A percentile compares a stretch with the other conserved stretches of the same genome.
These are phyloP conservation scores for Helogale parvula DNA, from an alignment of 2,113 vertebrate genomes.

Conservation along the genomic window DNA sequence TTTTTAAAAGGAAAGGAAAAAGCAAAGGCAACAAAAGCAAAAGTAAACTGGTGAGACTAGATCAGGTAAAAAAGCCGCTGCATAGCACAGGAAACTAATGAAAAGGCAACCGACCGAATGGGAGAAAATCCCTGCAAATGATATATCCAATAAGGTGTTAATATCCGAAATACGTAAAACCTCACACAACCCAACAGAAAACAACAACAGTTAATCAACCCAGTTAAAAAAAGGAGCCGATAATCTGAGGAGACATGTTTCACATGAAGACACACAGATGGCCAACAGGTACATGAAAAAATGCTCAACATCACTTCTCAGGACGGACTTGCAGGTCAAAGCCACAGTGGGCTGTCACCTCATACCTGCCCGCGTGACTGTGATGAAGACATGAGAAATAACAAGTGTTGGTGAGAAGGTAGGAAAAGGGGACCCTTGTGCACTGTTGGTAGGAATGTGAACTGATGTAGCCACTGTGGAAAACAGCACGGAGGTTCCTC, in stretches of 20 bases:
- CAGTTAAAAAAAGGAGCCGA: background rate
- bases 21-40: background rate
- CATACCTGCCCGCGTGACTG: background rate
- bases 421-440: background rate
- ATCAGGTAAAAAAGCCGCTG: background rate
- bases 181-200: background rate
- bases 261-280: background rate
- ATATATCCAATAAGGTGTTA: background rate
- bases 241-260: background rate
- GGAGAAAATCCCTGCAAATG: background rate
- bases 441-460: background rate
- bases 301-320: background rate
- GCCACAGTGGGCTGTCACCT: background rate
- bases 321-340: background rate
- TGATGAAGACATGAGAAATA: background rate
- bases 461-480: background rate
- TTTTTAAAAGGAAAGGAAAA: background rate
- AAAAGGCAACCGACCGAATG: background rate
- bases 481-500: background rate
- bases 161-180: background rate
- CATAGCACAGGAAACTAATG: background rate
- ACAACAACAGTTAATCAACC: background rate
- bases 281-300: background rate
- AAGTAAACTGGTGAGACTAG: background rate
- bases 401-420: background rate